Evolutionary conservation across 2,888 invertebrate species (phyloP).

Genomic region (Folsomia manolachei): DNA sequence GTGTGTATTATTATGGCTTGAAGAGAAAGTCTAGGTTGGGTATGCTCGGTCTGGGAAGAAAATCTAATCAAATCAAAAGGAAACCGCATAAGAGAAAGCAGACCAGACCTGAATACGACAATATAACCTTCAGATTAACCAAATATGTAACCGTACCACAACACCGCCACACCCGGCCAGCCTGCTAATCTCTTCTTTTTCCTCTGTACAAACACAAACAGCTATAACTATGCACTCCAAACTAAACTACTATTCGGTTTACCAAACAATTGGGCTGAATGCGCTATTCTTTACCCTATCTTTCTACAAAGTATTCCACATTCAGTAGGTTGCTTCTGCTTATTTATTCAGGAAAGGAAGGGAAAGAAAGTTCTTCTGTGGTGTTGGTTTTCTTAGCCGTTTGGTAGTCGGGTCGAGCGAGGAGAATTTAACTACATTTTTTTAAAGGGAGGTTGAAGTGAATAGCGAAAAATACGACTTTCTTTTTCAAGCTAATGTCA

Average conservation of each 20-base stretch:
- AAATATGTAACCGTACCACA: background rate
- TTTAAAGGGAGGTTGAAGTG: background rate
- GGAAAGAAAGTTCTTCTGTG: too few species aligned
- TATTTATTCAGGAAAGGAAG: background rate
- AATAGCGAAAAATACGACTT: background rate
- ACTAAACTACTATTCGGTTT: background rate
- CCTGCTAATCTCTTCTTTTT: background rate
- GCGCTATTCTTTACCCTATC: background rate
- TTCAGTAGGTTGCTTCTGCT: background rate
- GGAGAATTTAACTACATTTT: too few species aligned
- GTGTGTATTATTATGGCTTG: too few species aligned
- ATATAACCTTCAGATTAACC: background rate
- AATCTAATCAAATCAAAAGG: slow-evolving; percentile 7
- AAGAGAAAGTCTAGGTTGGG: background rate
- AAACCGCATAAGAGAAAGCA: background rate
- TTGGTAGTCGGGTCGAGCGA: background rate
- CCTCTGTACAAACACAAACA: too few species aligned
- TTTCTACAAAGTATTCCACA: too few species aligned
- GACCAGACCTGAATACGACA: background rate
- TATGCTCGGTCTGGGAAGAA: background rate
- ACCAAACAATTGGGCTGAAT: background rate
- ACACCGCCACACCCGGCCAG: background rate
- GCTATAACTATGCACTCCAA: background rate
- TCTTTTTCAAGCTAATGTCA: too few species aligned
- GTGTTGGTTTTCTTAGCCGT: background rate